phyloP scores from a whole-genome alignment of 1,140 invertebrate species.

The Musca vetustissima region DNA sequence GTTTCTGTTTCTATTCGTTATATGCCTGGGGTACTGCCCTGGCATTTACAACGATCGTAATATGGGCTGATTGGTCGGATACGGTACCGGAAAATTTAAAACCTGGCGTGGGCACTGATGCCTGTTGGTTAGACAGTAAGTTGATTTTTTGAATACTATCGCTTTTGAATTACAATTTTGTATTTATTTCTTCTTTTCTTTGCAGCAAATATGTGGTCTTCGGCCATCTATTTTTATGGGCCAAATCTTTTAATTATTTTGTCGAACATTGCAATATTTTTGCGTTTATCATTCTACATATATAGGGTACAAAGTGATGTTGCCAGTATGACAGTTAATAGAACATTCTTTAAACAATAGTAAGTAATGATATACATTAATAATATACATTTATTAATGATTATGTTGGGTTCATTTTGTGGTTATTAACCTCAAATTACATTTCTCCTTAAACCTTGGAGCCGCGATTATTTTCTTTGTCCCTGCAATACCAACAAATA shows the following conservation, averaged over 20 bases:
- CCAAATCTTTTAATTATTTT: slow-evolving; percentile 69
- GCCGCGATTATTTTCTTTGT: too few species aligned
- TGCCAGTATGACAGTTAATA: slow-evolving; percentile 57
- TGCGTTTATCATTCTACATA: slow-evolving; percentile 69
- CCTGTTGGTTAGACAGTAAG: slow-evolving; percentile 58
- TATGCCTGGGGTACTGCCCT: slow-evolving; percentile 71
- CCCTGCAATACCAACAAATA: too few species aligned
- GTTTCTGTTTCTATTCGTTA: slow-evolving; percentile 65
- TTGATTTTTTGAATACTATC: too few species aligned
- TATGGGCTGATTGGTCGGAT: slow-evolving; percentile 55
- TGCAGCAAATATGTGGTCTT: slow-evolving; percentile 34
- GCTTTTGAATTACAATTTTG: too few species aligned
- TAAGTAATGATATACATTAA: slow-evolving; percentile 4
- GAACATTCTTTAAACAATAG: slow-evolving; percentile 42
- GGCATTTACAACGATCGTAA: slow-evolving; percentile 52
- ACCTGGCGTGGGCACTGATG: slow-evolving; percentile 59
- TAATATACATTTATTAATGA: too few species aligned
- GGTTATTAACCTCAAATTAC: too few species aligned
- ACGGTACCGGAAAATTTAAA: slow-evolving; percentile 50
- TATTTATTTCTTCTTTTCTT: not conserved
- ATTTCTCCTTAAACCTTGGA: too few species aligned
- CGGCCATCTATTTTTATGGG: slow-evolving; percentile 71
- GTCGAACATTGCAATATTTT: slow-evolving; percentile 70
- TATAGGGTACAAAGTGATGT: slow-evolving; percentile 60
- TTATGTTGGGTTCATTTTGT: too few species aligned